Evolutionary conservation across 2,113 vertebrate genomes (phyloP).

Genomic region (Tonatia bakeri): DNA sequence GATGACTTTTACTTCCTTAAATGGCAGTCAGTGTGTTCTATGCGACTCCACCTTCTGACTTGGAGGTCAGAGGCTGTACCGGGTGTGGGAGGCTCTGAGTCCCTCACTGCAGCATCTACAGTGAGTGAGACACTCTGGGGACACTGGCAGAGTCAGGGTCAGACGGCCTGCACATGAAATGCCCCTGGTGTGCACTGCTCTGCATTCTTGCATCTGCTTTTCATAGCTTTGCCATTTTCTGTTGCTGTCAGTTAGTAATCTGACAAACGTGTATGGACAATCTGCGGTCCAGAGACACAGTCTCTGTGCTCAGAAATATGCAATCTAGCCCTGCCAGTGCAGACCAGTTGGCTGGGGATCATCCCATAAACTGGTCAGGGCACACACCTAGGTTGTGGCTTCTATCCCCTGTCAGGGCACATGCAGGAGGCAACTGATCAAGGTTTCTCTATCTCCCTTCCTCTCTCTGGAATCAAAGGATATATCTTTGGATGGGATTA

Average conservation of each 20-base stretch:
- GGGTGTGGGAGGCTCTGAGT: neutral
- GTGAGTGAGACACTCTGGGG: rapidly evolving
- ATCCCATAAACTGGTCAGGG: no score
- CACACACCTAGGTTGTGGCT: no score
- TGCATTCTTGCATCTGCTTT: neutral
- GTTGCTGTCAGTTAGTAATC: neutral
- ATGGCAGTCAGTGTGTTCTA: neutral
- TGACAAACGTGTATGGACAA: neutral
- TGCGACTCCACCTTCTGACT: neutral
- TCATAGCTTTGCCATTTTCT: neutral
- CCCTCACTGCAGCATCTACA: rapidly evolving
- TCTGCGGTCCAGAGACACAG: neutral
- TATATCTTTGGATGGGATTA: no score
- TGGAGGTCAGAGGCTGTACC: neutral
- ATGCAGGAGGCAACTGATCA: no score
- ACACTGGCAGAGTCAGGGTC: rapidly evolving
- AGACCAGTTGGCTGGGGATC: no score
- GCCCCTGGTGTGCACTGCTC: neutral
- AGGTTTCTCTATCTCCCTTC: no score
- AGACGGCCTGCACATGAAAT: rapidly evolving
- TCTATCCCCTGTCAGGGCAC: no score
- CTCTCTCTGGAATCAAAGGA: no score
- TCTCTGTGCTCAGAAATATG: neutral
- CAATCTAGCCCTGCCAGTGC: neutral
- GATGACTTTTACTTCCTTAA: neutral